phyloP scores from a whole-genome alignment of 2,113 vertebrate genomes.

The Macrotus californicus region DNA sequence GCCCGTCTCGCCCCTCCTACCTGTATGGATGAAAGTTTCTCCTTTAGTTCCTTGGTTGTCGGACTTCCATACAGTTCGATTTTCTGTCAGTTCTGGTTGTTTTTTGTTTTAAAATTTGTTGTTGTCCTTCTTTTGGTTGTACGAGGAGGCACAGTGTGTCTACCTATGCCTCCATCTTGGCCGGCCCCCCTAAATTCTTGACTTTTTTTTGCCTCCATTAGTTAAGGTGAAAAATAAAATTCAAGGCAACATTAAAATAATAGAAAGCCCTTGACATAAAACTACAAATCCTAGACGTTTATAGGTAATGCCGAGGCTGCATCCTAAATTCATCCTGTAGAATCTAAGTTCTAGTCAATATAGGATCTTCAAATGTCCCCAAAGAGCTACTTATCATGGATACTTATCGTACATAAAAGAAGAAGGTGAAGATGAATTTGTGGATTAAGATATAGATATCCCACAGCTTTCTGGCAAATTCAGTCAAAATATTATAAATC shows the following conservation, averaged over 20 bases:
- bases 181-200: conserved; percentile 52
- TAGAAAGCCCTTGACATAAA: conserved; percentile 43
- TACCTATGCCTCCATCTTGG: no score
- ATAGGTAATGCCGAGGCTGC: not conserved
- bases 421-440: conserved; percentile 47
- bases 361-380: conserved; percentile 41
- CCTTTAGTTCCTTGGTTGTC: no score
- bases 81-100: no score
- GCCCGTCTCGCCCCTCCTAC: no score
- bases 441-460: conserved; percentile 18
- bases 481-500: conserved; percentile 38
- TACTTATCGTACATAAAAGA: conserved; percentile 27
- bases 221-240: conserved; percentile 50
- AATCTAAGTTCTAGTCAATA: conserved; percentile 37
- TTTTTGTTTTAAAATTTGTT: no score
- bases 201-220: conserved; percentile 14
- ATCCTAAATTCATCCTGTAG: conserved; percentile 32
- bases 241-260: conserved; percentile 62
- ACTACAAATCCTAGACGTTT: conserved; percentile 49
- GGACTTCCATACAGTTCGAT: no score
- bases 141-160: no score
- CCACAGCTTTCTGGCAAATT: conserved; percentile 34
- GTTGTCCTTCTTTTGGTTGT: no score
- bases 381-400: conserved; percentile 33
- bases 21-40: no score